Evolutionary conservation across 2,113 vertebrate species (phyloP).

Genomic region (Plecotus auritus): DNA sequence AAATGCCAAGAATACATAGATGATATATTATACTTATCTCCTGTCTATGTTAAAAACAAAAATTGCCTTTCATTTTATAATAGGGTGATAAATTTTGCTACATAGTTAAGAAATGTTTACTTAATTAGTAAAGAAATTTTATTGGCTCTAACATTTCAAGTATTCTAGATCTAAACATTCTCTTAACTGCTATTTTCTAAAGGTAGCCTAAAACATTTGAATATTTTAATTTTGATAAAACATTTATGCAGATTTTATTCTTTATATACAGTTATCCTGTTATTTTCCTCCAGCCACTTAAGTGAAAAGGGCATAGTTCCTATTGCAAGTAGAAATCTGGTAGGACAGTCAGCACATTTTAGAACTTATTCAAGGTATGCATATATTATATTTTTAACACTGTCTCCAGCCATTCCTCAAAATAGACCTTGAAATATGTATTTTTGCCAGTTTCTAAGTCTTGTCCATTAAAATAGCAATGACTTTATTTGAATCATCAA

Average conservation of each 20-base stretch:
- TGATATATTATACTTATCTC: neutral
- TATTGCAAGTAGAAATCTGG: neutral
- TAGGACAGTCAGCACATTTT: neutral
- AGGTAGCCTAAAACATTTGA: neutral
- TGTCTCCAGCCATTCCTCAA: neutral
- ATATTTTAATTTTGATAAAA: neutral
- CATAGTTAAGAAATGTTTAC: neutral
- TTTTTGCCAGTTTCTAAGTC: neutral
- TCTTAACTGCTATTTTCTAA: neutral
- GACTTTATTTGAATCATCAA: neutral
- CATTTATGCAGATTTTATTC: neutral
- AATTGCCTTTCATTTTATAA: neutral
- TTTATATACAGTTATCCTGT: neutral
- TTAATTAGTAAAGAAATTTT: neutral
- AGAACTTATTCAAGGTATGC: neutral
- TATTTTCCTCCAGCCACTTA: neutral
- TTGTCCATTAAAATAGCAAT: neutral
- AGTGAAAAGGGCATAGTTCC: neutral
- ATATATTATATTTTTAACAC: neutral
- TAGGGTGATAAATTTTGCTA: neutral
- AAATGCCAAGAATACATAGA: neutral
- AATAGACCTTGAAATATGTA: neutral
- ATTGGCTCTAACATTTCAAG: neutral
- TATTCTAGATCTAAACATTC: neutral
- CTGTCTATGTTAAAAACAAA: neutral